A percentile compares a stretch with the other conserved stretches of the same genome.
Conservation (phyloP, 2,888 invertebrate genomes). For the Seira ritae region DNA sequence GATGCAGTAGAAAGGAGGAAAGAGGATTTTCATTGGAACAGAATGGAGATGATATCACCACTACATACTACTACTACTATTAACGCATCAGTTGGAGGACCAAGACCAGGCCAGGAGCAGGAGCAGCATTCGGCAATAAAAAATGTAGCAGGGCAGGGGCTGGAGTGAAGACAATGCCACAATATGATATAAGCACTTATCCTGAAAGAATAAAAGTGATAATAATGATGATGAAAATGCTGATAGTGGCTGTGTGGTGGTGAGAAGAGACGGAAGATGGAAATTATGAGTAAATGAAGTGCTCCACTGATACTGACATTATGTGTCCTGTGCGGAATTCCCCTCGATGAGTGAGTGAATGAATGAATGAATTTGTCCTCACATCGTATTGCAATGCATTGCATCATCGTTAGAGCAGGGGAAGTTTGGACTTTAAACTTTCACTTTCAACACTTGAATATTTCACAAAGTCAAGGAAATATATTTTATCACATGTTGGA, state of each 20-base stretch:
- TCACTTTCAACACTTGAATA: neutral
- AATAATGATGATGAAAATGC: neutral
- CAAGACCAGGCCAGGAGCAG: too few species aligned
- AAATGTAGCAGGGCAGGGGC: too few species aligned
- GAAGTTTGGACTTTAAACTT: neutral
- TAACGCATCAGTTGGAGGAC: too few species aligned
- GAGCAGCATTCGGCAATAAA: too few species aligned
- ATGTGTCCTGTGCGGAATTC: neutral
- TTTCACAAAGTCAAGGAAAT: neutral
- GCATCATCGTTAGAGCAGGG: neutral
- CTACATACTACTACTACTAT: too few species aligned
- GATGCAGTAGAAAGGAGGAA: too few species aligned
- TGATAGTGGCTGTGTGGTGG: neutral
- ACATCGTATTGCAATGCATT: too few species aligned
- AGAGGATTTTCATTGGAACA: too few species aligned
- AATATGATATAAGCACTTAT: too few species aligned
- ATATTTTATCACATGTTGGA: slow-evolving; percentile 1
- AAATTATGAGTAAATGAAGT: slow-evolving; percentile 13
- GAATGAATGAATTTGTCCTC: neutral
- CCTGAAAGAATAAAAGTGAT: slow-evolving; percentile 4
- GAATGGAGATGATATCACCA: too few species aligned
- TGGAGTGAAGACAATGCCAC: too few species aligned
- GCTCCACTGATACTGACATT: slow-evolving; percentile 11
- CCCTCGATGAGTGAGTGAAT: neutral
- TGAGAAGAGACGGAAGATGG: neutral